Evolutionary conservation across 2,113 vertebrate species (phyloP), one percentile per base, ranked within the genome.

Genomic region (Synodontis membranacea): DNA sequence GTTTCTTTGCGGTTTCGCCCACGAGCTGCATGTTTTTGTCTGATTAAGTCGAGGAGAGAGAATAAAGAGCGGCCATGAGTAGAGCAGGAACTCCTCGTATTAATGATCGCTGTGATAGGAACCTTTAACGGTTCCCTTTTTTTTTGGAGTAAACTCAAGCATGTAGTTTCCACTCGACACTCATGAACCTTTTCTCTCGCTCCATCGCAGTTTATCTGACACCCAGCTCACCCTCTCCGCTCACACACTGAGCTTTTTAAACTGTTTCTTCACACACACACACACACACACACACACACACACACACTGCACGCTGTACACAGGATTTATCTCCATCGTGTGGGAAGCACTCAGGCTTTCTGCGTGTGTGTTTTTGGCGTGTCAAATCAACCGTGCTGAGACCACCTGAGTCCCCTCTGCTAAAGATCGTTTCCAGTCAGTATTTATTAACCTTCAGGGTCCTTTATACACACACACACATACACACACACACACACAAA

Each of bases 361-460:
- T 74, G 21, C 76, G 86, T 83, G 66, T 88, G 52, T 72, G 82
- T 46, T 14, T 28, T 54, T 72, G 50, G 87, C 89, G 90, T 92
- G 92, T 94, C 92, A 83, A 92, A 93, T 92, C 88, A 84, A 81
- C 85, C 90, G 79, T 72, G 54, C 88, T 76, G 75, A 91, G 91
- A 89, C 91, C 92, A 94, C 92, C 94, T 95, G 94, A 89, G 91
- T 92, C 92, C 92, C 90, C 91, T 87, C 90, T 91, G 90, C 89
- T 90, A 86, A 90, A 93, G 92, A 94, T 94, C 92, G 94, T 94
- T 94, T 91, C 88, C 92, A 93, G 92, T 94, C 93, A 92, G 92
- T 95, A 94, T 94, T 92, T 92, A 92, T 95, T 94, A 94, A 93
- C 92, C 89, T 93, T 91, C 89, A 87, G 86, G 80, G 42, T 42